Base-by-base conservation (phyloP, 1,140 invertebrate species). In the Hestina assimilis region DNA sequence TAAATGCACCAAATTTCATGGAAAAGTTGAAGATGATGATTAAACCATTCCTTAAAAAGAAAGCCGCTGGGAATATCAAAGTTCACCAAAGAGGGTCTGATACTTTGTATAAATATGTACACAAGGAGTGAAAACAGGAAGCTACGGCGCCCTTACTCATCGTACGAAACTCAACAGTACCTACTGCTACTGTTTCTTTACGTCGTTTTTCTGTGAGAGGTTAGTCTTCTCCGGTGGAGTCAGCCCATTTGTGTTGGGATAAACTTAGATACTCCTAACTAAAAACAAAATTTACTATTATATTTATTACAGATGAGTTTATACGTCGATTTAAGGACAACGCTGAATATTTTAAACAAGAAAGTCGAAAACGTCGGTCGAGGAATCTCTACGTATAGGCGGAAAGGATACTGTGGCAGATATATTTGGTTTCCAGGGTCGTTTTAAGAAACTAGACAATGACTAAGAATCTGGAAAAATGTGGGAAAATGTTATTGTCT, bases 391-490 rank as follows among this genome's bases (percentile, higher is more conserved):
- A 35, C 79, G 93, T 19, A 90, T 91, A 0, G 92, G 91, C 5
- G 93, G 92, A n/a, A n/a, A 89, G 9, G 92, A 92, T 60, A 91
- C 87, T 9, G 90, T 89, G 0, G 90, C 90, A 2, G 91, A 92
- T 53, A 57, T 94, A 1, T 94, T 94, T 60, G 93, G 93, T 0
- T 89, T 93, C 1, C 93, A 94, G 68, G 93, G 93, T 23, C 93
- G 92, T 55, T 94, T 94, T 62, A 94, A 94, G 66, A 94, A 94
- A 75, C 69, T 94, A 8, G 92, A 94, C 46, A 90, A 94, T 40
- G 93, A 94, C 89, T 94, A 75, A 90, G n/a, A n/a, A n/a, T n/a
- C n/a, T n/a, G n/a, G n/a, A n/a, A n/a, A n/a, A n/a, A n/a, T n/a
- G n/a, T n/a, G n/a, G n/a, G n/a, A n/a, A n/a, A n/a, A n/a, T n/a